Conservation (phyloP, 2,113 vertebrate species). For the Lophius piscatorius region DNA sequence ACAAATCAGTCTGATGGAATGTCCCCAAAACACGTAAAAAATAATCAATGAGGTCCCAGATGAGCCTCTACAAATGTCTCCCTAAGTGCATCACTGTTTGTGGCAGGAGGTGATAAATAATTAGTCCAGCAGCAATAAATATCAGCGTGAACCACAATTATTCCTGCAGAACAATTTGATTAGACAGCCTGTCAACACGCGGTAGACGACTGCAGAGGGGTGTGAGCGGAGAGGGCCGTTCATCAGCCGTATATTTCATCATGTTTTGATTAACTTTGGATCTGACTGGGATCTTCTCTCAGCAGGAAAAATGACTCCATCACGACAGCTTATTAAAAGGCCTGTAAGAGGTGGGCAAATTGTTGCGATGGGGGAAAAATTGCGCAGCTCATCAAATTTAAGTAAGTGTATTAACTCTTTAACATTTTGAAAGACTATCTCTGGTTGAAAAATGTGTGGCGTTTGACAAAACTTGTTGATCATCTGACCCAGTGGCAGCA, state of each 20-base stretch:
- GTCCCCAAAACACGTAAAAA: too few relatives aligned
- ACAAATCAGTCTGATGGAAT: too few relatives aligned
- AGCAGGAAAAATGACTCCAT: conserved; percentile 6
- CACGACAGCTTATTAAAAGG: background rate
- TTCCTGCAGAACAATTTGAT: conserved; percentile 39
- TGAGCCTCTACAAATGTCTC: background rate
- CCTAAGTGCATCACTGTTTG: background rate
- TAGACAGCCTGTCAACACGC: conserved; percentile 26
- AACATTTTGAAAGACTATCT: too few relatives aligned
- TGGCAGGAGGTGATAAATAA: conserved; percentile 31
- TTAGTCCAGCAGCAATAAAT: conserved; percentile 29
- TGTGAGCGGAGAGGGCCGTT: conserved; percentile 26
- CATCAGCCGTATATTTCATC: conserved; percentile 31
- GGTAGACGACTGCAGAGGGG: conserved; percentile 15
- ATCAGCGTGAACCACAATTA: conserved; percentile 30
- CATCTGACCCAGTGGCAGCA: too few relatives aligned
- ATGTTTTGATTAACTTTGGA: conserved; percentile 27
- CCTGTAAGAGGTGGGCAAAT: background rate
- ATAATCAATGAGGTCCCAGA: too few relatives aligned
- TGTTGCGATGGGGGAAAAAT: background rate
- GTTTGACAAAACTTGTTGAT: too few relatives aligned
- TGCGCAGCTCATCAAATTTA: background rate
- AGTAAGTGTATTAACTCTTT: background rate
- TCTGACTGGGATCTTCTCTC: conserved; percentile 3
- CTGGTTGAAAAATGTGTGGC: too few relatives aligned